Base-by-base conservation (phyloP, 2,888 invertebrate genomes). In the Lepidocyrtinus sp. region DNA sequence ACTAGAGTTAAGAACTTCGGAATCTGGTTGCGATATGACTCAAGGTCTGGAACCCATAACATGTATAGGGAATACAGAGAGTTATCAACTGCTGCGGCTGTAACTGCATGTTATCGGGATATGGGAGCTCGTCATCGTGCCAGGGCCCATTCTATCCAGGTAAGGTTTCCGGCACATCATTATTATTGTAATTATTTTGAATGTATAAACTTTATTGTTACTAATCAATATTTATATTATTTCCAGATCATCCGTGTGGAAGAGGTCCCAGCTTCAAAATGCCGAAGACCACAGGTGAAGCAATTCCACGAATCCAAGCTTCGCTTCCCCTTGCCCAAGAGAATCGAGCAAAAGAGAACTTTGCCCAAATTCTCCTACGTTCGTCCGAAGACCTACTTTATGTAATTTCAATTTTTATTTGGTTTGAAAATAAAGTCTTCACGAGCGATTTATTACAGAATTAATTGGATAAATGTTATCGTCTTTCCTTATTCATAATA, bases 11-110 rank as follows among this genome's bases (percentile, higher is more conserved):
- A 99, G 93, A 99, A 99, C 91, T 99, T 96, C 89, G 99, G 99
- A 84, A 97, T 99, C 88, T 99, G 99, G 99, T 91, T 99, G 89
- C 94, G 99, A 87, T 99, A 99, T 89, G 98, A 99, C 89, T 99
- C 99, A 0, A 93, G 99, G 81, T 98, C 98, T 9, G 99, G 99
- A 77, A 98, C 97, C 78, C 99, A 99, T 92, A 99, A 99, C 92
- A 99, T 99, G 99, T 99, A 99, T 94, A 93, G 98, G 85, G 99
- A 99, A 90, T 99, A 99, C 91, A 93, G 99, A 87, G 99, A 99
- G 90, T 91, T 98, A 87, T 95, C 96, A 80, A 96, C 97, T 3
- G 95, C 97, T 73, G 97, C 95, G 79, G 99, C 98, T 78, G 98
- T 99, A 75, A 99, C 99, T 15, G 96, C 97, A 89, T 98, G 98